phyloP scores from a whole-genome alignment of 2,888 invertebrate genomes.

The Atherix ibis region DNA sequence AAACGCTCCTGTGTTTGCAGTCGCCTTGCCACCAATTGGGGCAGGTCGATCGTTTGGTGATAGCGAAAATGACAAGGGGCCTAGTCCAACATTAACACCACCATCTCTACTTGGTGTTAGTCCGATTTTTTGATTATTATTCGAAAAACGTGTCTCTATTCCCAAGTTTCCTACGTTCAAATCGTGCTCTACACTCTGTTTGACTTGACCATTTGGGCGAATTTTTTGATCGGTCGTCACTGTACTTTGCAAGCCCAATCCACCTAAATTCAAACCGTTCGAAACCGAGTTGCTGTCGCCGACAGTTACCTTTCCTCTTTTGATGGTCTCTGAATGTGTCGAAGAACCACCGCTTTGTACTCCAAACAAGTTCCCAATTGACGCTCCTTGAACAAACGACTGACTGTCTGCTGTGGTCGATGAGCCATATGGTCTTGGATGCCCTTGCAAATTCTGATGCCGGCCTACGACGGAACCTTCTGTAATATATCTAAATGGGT shows the following conservation, averaged over 20 bases:
- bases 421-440: no score
- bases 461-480: no score
- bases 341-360: no score
- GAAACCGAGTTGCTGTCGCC: conserved; percentile 20
- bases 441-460: no score
- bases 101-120: conserved; percentile 24
- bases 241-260: conserved; percentile 22
- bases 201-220: conserved; percentile 11
- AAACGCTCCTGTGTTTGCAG: conserved; percentile 11
- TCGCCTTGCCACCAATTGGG: conserved; percentile 19
- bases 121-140: conserved; percentile 20
- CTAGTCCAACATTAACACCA: conserved; percentile 21
- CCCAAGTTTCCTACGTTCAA: conserved; percentile 23
- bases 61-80: conserved; percentile 21
- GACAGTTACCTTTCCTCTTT: conserved; percentile 18
- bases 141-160: conserved; percentile 23
- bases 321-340: no score
- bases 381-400: no score
- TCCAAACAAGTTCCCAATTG: no score
- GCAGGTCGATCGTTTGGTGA: conserved; percentile 15
- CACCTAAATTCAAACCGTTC: conserved; percentile 21
- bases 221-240: conserved; percentile 20
- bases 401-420: no score
- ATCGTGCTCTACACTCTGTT: conserved; percentile 17
- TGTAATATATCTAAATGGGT: no score